Evolutionary conservation across 2,113 vertebrate species (phyloP), one percentile per base, ranked within the genome.

Genomic region (Hemicordylus capensis): DNA sequence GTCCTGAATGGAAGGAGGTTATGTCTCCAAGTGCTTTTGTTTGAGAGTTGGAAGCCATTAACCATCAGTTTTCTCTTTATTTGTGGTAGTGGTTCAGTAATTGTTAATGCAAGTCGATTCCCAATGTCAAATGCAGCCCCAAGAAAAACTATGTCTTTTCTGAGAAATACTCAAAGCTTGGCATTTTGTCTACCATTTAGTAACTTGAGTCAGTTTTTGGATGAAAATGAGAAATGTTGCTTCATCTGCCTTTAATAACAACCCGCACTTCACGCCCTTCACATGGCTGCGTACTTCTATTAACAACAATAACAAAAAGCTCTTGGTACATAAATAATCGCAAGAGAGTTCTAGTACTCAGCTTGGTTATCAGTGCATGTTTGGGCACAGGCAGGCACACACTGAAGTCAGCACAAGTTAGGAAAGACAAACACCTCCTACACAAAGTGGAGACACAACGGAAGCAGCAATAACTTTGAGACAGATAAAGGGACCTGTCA

Each of bases 401-500:
- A 92, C 81, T 93, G 90, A 93, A 95, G 88, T 94, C 94, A 93
- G 92, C 91, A 94, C 77, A 94, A 94, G 91, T 94, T 89, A 91
- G 89, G 90, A 92, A 94, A 95, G 91, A 94, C 92, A 93, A 94
- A 94, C 89, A 93, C 92, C 91, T 95, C 94, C 94, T 85, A 94
- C 94, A 85, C 94, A 93, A 90, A 89, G 85, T 83, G 84, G 87
- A 94, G 85, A 92, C 89, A 91, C 93, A 92, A 90, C 93, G 91
- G 94, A 92, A 95, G 87, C 90, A 91, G 87, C 93, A 89, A 90
- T 85, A 91, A 87, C 89, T 94, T 85, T 9, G 0, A 90, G 83
- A 82, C 90, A 92, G 94, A 94, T 92, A 93, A 76, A 94, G 85
- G 89, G 0, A 85, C 92, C 83, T 93, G 94, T 94, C 88, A 85